Evolutionary conservation across 35 echinoderm and acorn worm genomes (phyloP).

Genomic region (Diadema setosum): DNA sequence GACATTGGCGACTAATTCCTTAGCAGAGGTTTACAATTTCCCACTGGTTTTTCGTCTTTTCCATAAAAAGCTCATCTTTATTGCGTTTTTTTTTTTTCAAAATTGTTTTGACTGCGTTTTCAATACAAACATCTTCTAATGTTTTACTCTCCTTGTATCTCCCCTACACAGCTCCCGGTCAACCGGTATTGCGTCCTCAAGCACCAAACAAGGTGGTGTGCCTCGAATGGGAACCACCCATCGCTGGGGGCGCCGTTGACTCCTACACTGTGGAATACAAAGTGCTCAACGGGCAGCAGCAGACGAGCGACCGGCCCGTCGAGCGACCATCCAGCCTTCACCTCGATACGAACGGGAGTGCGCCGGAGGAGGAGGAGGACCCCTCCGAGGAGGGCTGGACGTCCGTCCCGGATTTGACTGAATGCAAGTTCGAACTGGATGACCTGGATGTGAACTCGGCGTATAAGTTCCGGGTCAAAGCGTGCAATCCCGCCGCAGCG

Average conservation of each 20-base stretch:
- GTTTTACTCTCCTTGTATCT: too few species aligned
- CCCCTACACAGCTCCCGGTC: conserved; percentile 48
- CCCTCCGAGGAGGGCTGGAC: conserved; percentile 23
- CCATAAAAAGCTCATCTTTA: too few species aligned
- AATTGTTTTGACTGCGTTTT: too few species aligned
- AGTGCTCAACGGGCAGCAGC: not conserved
- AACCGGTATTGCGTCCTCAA: conserved; percentile 40
- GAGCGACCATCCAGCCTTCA: conserved; percentile 11
- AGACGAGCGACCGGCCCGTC: not conserved
- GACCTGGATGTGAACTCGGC: conserved; percentile 27
- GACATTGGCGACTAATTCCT: too few species aligned
- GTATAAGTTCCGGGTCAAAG: conserved; percentile 69
- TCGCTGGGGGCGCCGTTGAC: conserved; percentile 33
- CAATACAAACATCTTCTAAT: too few species aligned
- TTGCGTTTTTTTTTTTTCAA: too few species aligned
- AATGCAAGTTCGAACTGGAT: not conserved
- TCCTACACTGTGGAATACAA: conserved; percentile 72
- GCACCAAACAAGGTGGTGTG: conserved; percentile 25
- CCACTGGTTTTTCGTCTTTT: too few species aligned
- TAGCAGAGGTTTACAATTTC: too few species aligned
- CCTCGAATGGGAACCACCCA: conserved; percentile 47
- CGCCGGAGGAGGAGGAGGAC: not conserved
- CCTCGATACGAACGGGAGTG: not conserved
- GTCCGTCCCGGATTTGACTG: conserved; percentile 18
- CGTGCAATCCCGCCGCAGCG: conserved; percentile 35